Evolutionary conservation across 2,113 vertebrate genomes (phyloP), one percentile per base, ranked within the genome.

Genomic region (Brachyhypopomus occidentalis): DNA sequence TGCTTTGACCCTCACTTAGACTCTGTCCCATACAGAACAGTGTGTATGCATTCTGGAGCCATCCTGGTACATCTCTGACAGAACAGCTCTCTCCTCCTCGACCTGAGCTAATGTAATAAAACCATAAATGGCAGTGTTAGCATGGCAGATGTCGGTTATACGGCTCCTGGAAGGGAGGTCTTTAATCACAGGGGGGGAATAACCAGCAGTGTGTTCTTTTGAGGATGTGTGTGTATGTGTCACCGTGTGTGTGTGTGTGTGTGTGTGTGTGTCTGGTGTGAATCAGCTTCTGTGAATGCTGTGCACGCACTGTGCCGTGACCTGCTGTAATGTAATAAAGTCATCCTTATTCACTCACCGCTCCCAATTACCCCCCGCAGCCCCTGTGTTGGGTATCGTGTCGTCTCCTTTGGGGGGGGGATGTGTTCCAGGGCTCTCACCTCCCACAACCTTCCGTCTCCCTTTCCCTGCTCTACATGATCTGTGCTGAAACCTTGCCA

Each of bases 301-400:
- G 56, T 52, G 67, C 52, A 38, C 12, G 72, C 48, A 27, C 56
- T 58, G 72, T 14, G 72, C 55, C 27, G 59, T 81, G 83, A 81
- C 77, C 79, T 70, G 71, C 58, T 63, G 72, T 86, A 81, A 88
- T 82, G 81, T 85, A 84, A 88, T 84, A 83, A 81, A 84, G 72
- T 82, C 75, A 84, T 86, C 70, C 75, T 86, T 84, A 84, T 88
- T 80, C 83, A 79, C 62, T 79, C 60, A 58, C 83, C 75, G 75
- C 71, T 84, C 72, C 78, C 83, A 86, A 85, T 86, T 86, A 86
- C 80, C 81, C 72, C 56, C 27, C 48, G 30, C 34, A 78, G 34
- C 72, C 69, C 71, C 81, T 56, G 48, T 25, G 41, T 82, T 77
- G 79, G 73, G 58, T 84, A 84, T 84, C 66, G 75, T 85, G 83